Percentiles rank a stretch among this genome's conserved stretches.
These are phyloP conservation scores for Phalloptychus januarius DNA, from an alignment of 2,797 vertebrate genomes.

Conservation along the genomic window DNA sequence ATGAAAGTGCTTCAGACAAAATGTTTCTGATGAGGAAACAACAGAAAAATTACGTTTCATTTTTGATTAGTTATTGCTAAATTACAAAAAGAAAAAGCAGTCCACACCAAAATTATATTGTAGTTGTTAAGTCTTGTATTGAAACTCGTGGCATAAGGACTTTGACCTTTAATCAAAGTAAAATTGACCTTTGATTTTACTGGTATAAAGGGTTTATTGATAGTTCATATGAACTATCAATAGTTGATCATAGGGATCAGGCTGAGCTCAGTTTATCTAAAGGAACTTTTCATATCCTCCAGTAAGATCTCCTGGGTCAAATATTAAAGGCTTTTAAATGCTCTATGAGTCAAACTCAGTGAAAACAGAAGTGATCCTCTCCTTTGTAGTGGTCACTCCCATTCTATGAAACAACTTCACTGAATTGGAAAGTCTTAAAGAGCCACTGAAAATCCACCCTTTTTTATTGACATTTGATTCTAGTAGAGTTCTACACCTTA, in stretches of 20 bases:
- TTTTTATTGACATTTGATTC: not conserved
- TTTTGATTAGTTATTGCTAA: constrained; percentile 1
- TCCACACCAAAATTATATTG: not conserved
- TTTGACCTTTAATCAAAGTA: not conserved
- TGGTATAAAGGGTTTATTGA: not conserved
- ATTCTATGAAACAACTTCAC: not conserved
- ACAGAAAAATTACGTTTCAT: not conserved
- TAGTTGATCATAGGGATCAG: not conserved
- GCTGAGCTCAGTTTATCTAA: not conserved
- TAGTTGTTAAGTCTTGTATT: constrained; percentile 5
- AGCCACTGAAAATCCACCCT: not conserved
- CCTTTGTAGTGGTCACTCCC: not conserved
- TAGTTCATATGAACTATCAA: too few relatives aligned
- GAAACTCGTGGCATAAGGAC: constrained; percentile 12
- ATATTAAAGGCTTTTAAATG: not conserved
- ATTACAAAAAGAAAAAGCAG: not conserved
- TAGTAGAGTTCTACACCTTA: not conserved
- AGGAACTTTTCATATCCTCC: not conserved
- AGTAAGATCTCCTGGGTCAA: not conserved
- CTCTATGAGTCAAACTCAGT: not conserved
- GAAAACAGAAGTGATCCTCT: not conserved
- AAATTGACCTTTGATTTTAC: not conserved
- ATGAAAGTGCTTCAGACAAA: constrained; percentile 31
- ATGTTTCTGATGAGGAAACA: not conserved
- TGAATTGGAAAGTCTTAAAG: not conserved